Evolutionary conservation across 2,888 invertebrate species (phyloP), one percentile per base, ranked within the genome.

Genomic region (Drosophila macrospina): DNA sequence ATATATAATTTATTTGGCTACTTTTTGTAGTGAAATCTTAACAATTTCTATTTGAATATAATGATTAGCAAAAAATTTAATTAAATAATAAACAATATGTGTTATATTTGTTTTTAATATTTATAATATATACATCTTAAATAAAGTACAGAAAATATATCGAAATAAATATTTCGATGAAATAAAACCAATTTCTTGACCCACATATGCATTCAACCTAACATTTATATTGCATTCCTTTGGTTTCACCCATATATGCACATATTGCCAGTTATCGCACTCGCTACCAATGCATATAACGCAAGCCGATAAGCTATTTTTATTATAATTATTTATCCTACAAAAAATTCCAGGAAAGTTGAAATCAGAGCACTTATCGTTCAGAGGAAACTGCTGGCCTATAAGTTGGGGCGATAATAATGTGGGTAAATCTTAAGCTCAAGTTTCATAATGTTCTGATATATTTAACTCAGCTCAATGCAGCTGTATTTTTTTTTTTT

Each of bases 351-450:
- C 34, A 41, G 26, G 51, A 26, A 55, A 28, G 16, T 73, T 13
- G 37, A 44, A 48, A 79, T 71, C 64, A 51, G 15, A 26, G 26
- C 15, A 32, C 32, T 60, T 71, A 80, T 79, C 68, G 65, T 5
- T 61, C 50, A 74, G 48, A 74, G 74, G 78, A 76, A 78, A 41
- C 69, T 61, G 73, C 68, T 67, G 55, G 62, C 59, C 54, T 57
- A 73, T 67, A 76, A 76, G 63, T 61, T 32, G 45, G 45, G 2
- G 42, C 41, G 80, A 80, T 78, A 78, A 61, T 30, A 15, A 28
- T 37, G 24, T 26, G 44, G 36, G 41, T 48, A 68, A 62, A 71
- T 74, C 71, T 47, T 20, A 60, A 55, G 34, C 52, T 47, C 6
- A 32, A 64, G 52, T 36, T 77, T 55, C 54, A 57, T 60, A 56